Percentiles rank a stretch among this genome's conserved stretches.
Evolutionary conservation across 2,888 invertebrate genomes (phyloP).

Genomic region (Mylabris sibirica): DNA sequence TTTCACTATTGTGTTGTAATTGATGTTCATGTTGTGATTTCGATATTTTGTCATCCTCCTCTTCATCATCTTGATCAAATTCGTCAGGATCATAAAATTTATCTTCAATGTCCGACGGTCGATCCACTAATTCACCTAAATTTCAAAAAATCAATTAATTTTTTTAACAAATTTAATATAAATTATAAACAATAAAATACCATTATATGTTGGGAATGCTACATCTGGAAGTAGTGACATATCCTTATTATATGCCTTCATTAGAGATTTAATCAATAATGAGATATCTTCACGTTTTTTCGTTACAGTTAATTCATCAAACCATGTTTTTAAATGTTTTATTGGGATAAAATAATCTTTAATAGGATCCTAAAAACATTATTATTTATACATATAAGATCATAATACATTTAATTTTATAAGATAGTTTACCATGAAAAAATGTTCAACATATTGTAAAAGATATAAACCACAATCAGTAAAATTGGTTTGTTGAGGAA

Average conservation of each 20-base stretch:
- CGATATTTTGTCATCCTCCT: slow-evolving; percentile 30
- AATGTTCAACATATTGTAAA: slow-evolving; percentile 95
- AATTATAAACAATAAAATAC: slow-evolving; percentile 53
- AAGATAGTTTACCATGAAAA: slow-evolving; percentile 76
- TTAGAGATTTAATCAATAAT: slow-evolving; percentile 75
- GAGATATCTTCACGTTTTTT: slow-evolving; percentile 89
- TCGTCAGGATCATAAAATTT: slow-evolving; percentile 48
- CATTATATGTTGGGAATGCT: slow-evolving; percentile 78
- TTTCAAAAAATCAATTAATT: slow-evolving; percentile 29
- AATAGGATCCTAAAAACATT: slow-evolving; percentile 73
- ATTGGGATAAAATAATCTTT: slow-evolving; percentile 84
- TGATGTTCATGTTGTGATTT: slow-evolving; percentile 10
- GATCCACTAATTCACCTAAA: slow-evolving; percentile 69
- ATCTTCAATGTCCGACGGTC: slow-evolving; percentile 44
- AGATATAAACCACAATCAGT: slow-evolving; percentile 97
- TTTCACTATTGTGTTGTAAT: slow-evolving; percentile 12
- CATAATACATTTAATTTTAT: neutral
- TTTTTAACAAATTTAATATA: neutral
- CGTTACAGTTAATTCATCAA: slow-evolving; percentile 82
- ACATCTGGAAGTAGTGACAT: slow-evolving; percentile 74
- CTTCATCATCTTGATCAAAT: slow-evolving; percentile 37
- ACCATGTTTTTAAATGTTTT: slow-evolving; percentile 84
- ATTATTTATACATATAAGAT: slow-evolving; percentile 16
- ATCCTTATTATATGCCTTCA: slow-evolving; percentile 76
- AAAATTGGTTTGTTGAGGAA: slow-evolving; percentile 97